Evolutionary conservation across 2,797 vertebrate species (phyloP).

Genomic region (Hapalemur alaotrensis): DNA sequence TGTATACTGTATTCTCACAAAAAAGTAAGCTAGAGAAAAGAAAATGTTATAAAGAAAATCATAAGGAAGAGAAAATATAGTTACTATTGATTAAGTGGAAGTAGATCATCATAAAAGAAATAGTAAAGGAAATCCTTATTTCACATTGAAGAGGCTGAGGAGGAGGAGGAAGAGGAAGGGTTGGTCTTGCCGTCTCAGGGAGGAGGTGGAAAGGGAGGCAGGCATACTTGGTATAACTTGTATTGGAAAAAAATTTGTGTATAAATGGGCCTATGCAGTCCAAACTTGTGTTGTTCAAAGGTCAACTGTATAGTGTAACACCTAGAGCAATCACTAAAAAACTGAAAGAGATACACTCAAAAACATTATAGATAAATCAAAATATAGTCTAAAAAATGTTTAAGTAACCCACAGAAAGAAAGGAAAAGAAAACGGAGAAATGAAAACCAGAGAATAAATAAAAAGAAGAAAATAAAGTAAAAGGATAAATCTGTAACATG

Average conservation of each 20-base stretch:
- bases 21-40: not conserved
- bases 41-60: not conserved
- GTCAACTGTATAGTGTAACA: not conserved
- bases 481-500: not conserved
- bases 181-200: not conserved
- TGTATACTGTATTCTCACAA: not conserved
- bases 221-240: not conserved
- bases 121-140: no score
- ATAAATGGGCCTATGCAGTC: not conserved
- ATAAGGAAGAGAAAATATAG: not conserved
- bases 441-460: not conserved
- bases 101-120: not conserved
- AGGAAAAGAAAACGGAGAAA: conserved; percentile 1
- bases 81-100: not conserved
- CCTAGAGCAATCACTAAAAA: not conserved
- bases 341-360: not conserved
- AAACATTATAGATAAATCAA: not conserved
- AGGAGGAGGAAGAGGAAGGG: not conserved
- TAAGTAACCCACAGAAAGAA: not conserved
- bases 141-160: not conserved
- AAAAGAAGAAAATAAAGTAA: not conserved
- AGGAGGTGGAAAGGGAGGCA: not conserved
- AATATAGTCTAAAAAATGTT: conserved; percentile 10
- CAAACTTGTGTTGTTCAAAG: not conserved
- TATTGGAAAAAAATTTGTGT: not conserved